These are phyloP conservation scores for Xiphophorus maculatus DNA, from an alignment of 2,113 vertebrate species.

Conservation along the genomic window DNA sequence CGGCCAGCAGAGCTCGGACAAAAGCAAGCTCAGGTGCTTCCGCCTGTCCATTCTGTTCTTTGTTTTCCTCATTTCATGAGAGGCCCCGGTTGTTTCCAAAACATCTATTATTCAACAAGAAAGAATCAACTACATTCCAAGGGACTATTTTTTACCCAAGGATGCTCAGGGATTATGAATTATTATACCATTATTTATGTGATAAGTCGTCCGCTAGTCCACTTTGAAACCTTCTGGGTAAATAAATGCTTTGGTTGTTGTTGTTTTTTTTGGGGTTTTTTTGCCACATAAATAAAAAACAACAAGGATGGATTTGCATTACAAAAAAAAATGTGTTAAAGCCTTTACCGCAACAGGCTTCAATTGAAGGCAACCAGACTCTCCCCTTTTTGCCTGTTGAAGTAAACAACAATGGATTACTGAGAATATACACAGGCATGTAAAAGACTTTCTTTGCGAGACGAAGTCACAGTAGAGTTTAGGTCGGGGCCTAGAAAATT, in stretches of 20 bases:
- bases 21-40: neutral
- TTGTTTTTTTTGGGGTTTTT: neutral
- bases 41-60: neutral
- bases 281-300: neutral
- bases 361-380: no score
- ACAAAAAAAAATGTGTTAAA: no score
- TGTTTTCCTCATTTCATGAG: neutral
- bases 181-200: neutral
- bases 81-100: neutral
- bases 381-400: no score
- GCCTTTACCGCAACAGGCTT: no score
- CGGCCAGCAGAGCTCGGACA: neutral
- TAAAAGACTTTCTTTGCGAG: no score
- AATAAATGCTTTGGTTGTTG: neutral
- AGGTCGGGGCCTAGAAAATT: no score
- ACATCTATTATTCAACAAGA: neutral
- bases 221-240: neutral
- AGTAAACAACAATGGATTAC: no score
- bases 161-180: neutral
- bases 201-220: neutral
- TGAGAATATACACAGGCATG: no score
- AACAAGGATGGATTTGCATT: no score
- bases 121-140: neutral
- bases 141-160: neutral
- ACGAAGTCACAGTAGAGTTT: no score